Evolutionary conservation across 2,797 vertebrate species (phyloP).

Genomic region (Micromesistius poutassou): DNA sequence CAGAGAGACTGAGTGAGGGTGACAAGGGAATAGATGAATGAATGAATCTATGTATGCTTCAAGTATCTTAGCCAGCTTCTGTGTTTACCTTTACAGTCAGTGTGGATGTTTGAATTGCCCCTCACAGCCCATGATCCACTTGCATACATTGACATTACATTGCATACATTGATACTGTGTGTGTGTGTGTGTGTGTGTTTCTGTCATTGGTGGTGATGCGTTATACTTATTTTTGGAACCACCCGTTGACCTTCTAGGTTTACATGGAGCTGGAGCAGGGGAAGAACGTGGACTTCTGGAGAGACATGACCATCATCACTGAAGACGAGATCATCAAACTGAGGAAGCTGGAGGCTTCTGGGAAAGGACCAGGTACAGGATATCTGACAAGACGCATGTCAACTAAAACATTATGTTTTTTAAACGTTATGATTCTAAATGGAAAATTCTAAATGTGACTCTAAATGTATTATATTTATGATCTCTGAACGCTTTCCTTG

Average conservation of each 20-base stretch:
- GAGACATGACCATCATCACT: constrained; percentile 97
- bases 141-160: too few species aligned
- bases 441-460: too few species aligned
- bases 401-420: not conserved
- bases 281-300: constrained; percentile 97
- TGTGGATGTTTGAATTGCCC: too few species aligned
- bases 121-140: too few species aligned
- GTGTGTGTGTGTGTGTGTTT: not conserved
- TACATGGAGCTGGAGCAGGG: constrained; percentile 99
- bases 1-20: too few species aligned
- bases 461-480: not conserved
- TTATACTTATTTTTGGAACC: not conserved
- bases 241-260: constrained; percentile 67
- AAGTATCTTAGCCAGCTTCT: too few species aligned
- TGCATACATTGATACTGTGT: too few species aligned
- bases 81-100: too few species aligned
- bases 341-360: constrained; percentile 89
- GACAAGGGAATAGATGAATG: too few species aligned
- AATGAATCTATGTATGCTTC: too few species aligned
- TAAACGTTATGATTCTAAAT: not conserved
- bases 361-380: constrained; percentile 82
- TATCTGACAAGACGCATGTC: not conserved
- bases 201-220: not conserved
- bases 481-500: not conserved
- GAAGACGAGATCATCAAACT: constrained; percentile 97